These are phyloP conservation scores for Flexamia atlantica DNA, from an alignment of 2,888 invertebrate species.

Conservation along the genomic window DNA sequence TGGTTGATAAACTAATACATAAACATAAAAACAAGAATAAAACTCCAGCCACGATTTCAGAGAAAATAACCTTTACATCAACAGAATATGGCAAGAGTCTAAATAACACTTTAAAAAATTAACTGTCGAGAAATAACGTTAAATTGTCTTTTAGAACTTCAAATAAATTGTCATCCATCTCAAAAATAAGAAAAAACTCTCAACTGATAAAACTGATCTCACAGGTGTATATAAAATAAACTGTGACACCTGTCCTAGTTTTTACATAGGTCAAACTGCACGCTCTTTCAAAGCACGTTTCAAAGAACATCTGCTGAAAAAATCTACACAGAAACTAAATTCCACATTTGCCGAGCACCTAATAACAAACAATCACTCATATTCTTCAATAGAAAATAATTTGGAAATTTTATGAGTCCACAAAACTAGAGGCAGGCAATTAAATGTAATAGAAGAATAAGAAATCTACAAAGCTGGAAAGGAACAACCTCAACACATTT, in stretches of 20 bases:
- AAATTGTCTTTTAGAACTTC: neutral
- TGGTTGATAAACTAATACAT: neutral
- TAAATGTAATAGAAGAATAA: neutral
- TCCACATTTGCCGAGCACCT: neutral
- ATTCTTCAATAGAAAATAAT: neutral
- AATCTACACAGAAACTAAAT: neutral
- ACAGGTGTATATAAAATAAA: neutral
- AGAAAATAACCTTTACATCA: neutral
- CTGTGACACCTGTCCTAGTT: constrained; percentile 11
- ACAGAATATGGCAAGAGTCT: neutral
- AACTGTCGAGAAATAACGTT: neutral
- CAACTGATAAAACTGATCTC: neutral
- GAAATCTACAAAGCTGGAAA: neutral
- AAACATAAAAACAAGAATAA: constrained; percentile 25
- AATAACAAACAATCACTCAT: neutral
- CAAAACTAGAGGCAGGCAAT: neutral
- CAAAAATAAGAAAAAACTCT: neutral
- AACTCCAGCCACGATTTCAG: neutral
- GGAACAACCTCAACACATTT: neutral
- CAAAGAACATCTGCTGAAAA: constrained; percentile 2
- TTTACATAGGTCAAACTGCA: constrained; percentile 7
- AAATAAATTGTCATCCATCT: neutral
- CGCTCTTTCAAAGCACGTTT: constrained; percentile 7
- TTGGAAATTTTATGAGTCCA: neutral
- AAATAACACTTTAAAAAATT: constrained; percentile 4